These are phyloP conservation scores for Lymantria monacha DNA, from an alignment of 2,888 invertebrate species.

Conservation along the genomic window DNA sequence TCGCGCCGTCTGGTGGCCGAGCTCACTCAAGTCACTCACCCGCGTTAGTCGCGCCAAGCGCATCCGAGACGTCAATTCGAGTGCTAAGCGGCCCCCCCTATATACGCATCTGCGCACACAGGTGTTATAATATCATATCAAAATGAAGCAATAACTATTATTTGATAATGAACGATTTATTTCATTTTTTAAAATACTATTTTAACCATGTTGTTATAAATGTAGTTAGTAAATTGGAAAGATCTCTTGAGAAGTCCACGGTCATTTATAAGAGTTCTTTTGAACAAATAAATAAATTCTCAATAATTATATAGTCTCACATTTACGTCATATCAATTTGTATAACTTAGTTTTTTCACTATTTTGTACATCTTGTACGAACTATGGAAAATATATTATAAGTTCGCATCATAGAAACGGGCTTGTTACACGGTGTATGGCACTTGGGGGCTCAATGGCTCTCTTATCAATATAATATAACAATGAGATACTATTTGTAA, in stretches of 20 bases:
- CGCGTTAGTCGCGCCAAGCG: not conserved
- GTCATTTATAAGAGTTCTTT: constrained; percentile 76
- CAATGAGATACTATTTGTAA: constrained; percentile 16
- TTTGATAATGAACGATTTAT: constrained; percentile 71
- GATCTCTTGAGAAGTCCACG: constrained; percentile 75
- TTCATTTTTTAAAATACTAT: constrained; percentile 74
- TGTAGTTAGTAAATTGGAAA: constrained; percentile 78
- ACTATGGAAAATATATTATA: constrained; percentile 18
- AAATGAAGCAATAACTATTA: constrained; percentile 79
- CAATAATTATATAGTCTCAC: constrained; percentile 60
- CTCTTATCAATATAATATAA: constrained; percentile 11
- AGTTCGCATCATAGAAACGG: constrained; percentile 36
- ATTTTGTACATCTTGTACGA: constrained; percentile 48
- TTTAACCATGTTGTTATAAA: constrained; percentile 80
- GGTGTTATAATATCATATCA: constrained; percentile 73
- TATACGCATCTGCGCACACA: constrained; percentile 50
- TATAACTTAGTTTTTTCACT: constrained; percentile 51
- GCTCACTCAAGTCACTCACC: not conserved
- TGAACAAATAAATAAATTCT: constrained; percentile 67
- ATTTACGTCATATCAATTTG: constrained; percentile 73
- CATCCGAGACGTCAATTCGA: constrained; percentile 2
- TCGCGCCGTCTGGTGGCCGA: not conserved
- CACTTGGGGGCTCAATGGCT: constrained; percentile 8
- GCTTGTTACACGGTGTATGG: constrained; percentile 14
- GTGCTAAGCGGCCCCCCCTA: constrained; percentile 14